Evolutionary conservation across 2,888 invertebrate species (phyloP), one percentile per base, ranked within the genome.

Genomic region (Eueremaeus valkanovi): DNA sequence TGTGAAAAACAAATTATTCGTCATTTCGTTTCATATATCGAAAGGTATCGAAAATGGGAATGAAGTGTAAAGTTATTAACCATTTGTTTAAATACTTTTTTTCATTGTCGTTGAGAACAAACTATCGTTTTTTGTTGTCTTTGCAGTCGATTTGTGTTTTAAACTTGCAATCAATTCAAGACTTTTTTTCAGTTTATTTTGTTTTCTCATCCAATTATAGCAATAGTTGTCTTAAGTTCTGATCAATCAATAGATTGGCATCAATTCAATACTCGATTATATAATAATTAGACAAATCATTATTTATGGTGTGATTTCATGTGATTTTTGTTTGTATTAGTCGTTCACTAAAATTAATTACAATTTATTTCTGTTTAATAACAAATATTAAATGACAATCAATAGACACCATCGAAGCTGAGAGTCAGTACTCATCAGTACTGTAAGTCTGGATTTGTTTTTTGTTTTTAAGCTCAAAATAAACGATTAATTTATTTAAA

Each of bases 1-100:
- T n/a, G n/a, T n/a, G n/a, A 27, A 45, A 2, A 45, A 13, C 8
- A 21, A 33, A 33, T 63, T 63, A 63, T 63, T 63, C 36, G 33
- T 9, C 63, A 9, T 18, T 51, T 51, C n/a, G 16, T n/a, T 58
- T 58, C 6, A 61, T 6, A 55, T 27, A 55, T 27, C 55, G 24
- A 36, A 63, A 31, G 63, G 33, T 63, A 33, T 63, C 36, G 33
- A 63, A 63, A 63, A 63, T 33, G 63, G 63, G 63, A 63, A 63
- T 63, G 63, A 63, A 55, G 33, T 63, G 31, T n/a, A 63, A 63
- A 36, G 33, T 24, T 36, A 24, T 55, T 55, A 21, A 63, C n/a
- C 63, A 63, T 63, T 63, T 63, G 33, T 55, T 55, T n/a, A 27
- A 55, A 21, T 55, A 55, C 27, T 24, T 55, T 55, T n/a, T 55